phyloP scores from a whole-genome alignment of 1,140 invertebrate genomes.

The Drosophila truncata region DNA sequence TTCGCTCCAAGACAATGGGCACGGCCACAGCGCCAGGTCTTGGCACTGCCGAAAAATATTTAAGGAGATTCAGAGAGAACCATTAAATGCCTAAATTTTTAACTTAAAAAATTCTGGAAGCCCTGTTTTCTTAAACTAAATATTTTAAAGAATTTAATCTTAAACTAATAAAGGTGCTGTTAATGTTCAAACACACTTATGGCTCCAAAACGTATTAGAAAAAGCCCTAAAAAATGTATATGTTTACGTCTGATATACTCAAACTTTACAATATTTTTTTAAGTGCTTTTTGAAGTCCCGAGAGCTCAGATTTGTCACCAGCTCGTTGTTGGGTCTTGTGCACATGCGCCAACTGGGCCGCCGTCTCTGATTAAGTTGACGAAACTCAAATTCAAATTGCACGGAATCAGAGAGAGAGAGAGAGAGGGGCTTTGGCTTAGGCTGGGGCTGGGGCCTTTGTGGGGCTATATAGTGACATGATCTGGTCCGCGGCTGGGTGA shows the following conservation, averaged over 20 bases:
- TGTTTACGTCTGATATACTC: not conserved
- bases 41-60: slow-evolving; percentile 1
- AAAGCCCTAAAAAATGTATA: not conserved
- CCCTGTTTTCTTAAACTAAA: too few relatives aligned
- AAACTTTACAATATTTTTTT: not conserved
- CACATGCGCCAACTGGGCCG: slow-evolving; percentile 67
- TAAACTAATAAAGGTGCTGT: too few relatives aligned
- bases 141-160: too few relatives aligned
- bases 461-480: slow-evolving; percentile 35
- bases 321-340: slow-evolving; percentile 66
- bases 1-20: slow-evolving; percentile 57
- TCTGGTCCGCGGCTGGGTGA: slow-evolving; percentile 51
- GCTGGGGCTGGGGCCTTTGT: not conserved
- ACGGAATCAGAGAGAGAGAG: slow-evolving; percentile 6
- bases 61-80: not conserved
- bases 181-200: too few relatives aligned
- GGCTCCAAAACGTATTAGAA: not conserved
- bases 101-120: not conserved
- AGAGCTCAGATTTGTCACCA: slow-evolving; percentile 76
- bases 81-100: not conserved
- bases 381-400: slow-evolving; percentile 69
- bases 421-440: not conserved
- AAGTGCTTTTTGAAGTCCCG: slow-evolving; percentile 11
- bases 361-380: slow-evolving; percentile 77
- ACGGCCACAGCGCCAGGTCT: slow-evolving; percentile 42